Conservation (phyloP, 2,113 vertebrate species). For the Anser cygnoides region DNA sequence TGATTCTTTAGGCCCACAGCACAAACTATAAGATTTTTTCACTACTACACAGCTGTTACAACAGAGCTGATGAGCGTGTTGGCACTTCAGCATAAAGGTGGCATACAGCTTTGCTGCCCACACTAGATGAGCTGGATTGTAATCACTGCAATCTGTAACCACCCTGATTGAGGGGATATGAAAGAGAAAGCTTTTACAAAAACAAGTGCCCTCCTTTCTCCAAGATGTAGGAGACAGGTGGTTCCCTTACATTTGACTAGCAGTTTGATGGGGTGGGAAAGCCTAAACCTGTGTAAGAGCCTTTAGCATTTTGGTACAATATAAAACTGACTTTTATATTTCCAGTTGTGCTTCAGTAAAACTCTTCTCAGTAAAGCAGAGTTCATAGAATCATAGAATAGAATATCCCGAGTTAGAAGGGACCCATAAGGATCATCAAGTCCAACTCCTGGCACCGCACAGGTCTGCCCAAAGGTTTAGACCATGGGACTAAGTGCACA, state of each 20-base stretch:
- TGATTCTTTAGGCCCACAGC: not conserved
- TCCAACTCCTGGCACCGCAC: too few relatives aligned
- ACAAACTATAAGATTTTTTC: not conserved
- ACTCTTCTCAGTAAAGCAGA: not conserved
- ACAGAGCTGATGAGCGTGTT: not conserved
- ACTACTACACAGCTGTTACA: not conserved
- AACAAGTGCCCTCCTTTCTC: not conserved
- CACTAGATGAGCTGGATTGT: not conserved
- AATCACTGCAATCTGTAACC: not conserved
- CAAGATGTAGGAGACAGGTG: not conserved
- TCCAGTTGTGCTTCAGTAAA: not conserved
- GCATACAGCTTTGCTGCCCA: not conserved
- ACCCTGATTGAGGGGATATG: rapidly evolving
- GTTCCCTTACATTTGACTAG: not conserved
- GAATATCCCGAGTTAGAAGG: too few relatives aligned
- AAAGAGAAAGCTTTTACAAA: not conserved
- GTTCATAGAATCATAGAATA: too few relatives aligned
- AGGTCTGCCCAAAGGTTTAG: too few relatives aligned
- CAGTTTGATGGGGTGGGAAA: not conserved
- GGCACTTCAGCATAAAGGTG: not conserved
- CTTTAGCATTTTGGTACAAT: not conserved
- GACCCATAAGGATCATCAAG: too few relatives aligned
- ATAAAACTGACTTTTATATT: not conserved
- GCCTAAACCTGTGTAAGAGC: not conserved
- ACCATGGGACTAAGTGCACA: too few relatives aligned